Evolutionary conservation across 1,140 invertebrate genomes (phyloP).

Genomic region (Achroia grisella): DNA sequence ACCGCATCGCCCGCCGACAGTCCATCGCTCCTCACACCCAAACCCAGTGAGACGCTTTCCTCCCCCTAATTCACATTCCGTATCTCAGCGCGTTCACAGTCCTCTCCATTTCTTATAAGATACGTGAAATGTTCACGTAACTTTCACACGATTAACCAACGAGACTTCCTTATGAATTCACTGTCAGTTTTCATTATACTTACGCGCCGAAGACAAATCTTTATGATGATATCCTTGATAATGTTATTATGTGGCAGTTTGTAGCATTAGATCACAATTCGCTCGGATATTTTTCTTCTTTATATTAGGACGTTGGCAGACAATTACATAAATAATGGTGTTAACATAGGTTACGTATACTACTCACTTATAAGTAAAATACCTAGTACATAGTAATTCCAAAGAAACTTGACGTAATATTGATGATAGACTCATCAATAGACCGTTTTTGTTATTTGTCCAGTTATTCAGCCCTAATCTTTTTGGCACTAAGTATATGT

Average conservation of each 20-base stretch:
- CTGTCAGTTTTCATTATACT: constrained; percentile 40
- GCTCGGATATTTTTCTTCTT: too few relatives aligned
- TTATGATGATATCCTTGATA: constrained; percentile 24
- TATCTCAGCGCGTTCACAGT: constrained; percentile 42
- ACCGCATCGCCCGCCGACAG: too few relatives aligned
- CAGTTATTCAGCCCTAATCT: too few relatives aligned
- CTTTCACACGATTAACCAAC: constrained; percentile 62
- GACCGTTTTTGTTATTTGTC: too few relatives aligned
- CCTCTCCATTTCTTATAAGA: constrained; percentile 49
- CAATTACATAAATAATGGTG: too few relatives aligned
- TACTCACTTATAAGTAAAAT: too few relatives aligned
- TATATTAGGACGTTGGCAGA: too few relatives aligned
- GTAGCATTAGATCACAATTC: not conserved
- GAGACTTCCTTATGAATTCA: constrained; percentile 50
- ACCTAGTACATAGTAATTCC: too few relatives aligned
- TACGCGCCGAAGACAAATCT: constrained; percentile 23
- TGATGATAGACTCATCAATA: too few relatives aligned
- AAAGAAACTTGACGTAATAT: too few relatives aligned
- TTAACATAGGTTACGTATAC: too few relatives aligned
- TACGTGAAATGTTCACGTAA: constrained; percentile 63
- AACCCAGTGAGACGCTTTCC: constrained; percentile 53
- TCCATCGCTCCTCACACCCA: constrained; percentile 1
- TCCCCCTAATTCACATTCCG: constrained; percentile 57
- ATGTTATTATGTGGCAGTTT: constrained; percentile 10
- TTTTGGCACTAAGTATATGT: too few relatives aligned